phyloP scores from a whole-genome alignment of 2,888 invertebrate species.

The Andrena dorsata region DNA sequence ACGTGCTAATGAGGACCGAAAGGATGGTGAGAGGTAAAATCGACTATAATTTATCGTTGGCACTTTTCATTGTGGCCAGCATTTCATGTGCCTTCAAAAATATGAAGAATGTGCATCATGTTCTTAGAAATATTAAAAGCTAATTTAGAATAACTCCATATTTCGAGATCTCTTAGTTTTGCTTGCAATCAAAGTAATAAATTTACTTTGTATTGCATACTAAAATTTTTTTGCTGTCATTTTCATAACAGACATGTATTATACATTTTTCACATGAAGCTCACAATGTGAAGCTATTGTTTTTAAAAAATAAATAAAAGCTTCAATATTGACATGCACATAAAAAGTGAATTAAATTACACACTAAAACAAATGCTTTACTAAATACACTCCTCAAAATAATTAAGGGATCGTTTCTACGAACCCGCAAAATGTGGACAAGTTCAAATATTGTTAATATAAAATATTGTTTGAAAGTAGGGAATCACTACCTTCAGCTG shows the following conservation, averaged over 20 bases:
- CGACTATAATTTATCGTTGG: conserved; percentile 29
- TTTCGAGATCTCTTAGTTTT: background rate
- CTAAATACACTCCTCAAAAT: no score
- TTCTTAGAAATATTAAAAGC: background rate
- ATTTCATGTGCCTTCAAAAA: conserved; percentile 9
- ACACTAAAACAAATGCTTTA: no score
- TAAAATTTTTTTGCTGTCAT: background rate
- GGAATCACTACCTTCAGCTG: no score
- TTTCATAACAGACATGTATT: background rate
- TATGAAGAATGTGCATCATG: background rate
- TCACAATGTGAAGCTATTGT: no score
- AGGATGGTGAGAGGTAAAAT: background rate
- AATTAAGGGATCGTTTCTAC: no score
- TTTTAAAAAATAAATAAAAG: no score
- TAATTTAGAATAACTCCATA: background rate
- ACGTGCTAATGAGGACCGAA: conserved; percentile 35
- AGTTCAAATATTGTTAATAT: no score
- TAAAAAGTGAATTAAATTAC: no score
- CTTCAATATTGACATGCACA: no score
- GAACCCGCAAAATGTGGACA: no score
- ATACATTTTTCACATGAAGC: background rate
- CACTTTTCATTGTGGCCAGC: conserved; percentile 29
- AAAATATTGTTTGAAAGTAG: no score
- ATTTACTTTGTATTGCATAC: background rate
- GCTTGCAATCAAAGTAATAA: background rate